phyloP scores from a whole-genome alignment of 2,113 vertebrate genomes.

The Bufo bufo region DNA sequence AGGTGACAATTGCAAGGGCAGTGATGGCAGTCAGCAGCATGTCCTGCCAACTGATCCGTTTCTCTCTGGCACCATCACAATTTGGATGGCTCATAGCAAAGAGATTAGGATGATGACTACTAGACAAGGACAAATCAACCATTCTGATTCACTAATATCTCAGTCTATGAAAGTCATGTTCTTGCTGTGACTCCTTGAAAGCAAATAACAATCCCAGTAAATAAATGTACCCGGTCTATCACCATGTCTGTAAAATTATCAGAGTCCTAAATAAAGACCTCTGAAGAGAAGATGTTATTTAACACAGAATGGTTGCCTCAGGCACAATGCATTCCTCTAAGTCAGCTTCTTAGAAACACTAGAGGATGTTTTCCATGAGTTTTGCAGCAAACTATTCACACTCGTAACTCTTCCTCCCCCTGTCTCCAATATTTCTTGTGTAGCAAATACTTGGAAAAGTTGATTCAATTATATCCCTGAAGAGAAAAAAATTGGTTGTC shows the following conservation, averaged over 20 bases:
- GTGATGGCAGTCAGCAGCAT: neutral
- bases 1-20: neutral
- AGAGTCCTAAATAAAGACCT: neutral
- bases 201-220: neutral
- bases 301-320: neutral
- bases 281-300: slow-evolving; percentile 7
- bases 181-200: neutral
- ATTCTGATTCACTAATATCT: neutral
- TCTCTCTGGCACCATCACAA: neutral
- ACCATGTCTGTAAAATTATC: neutral
- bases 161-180: neutral
- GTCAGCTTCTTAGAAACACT: slow-evolving; percentile 18
- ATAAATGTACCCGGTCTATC: neutral
- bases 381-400: slow-evolving; percentile 9
- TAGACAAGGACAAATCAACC: neutral
- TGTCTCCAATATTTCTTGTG: neutral
- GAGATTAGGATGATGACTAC: neutral
- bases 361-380: neutral
- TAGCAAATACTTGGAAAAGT: neutral
- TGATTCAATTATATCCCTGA: neutral
- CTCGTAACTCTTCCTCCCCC: neutral
- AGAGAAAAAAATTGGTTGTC: neutral
- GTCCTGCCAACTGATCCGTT: neutral
- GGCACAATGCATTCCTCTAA: slow-evolving; percentile 15
- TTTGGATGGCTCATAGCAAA: neutral